Conservation (phyloP, 2,888 invertebrate species). For the Lucinisca nassula region DNA sequence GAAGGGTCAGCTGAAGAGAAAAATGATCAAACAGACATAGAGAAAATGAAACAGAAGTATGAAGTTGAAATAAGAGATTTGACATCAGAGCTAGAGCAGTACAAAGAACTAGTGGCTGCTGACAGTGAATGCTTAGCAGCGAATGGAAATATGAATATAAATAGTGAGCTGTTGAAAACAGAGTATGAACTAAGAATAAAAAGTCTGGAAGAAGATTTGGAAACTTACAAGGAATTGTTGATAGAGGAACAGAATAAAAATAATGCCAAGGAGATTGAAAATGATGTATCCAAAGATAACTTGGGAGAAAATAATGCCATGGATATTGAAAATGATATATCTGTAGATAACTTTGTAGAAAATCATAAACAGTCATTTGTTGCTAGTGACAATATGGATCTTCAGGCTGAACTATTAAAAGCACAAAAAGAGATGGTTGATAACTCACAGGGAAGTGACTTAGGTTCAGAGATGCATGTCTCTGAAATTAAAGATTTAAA, state of each 20-base stretch:
- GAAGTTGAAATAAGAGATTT: not conserved
- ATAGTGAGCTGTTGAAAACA: slow-evolving; percentile 1
- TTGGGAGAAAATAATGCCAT: not conserved
- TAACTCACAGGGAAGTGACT: not conserved
- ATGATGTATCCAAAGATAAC: not conserved
- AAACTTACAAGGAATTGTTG: not conserved
- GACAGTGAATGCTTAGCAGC: not conserved
- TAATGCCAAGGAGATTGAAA: not conserved
- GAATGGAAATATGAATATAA: not conserved
- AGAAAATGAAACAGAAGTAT: not conserved
- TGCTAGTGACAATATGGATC: not conserved
- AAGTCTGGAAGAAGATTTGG: not conserved
- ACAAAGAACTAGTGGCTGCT: not conserved
- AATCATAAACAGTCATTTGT: no score
- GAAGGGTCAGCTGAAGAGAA: not conserved
- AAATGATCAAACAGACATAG: not conserved
- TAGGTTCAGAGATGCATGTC: slow-evolving; percentile 40
- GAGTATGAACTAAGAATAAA: slow-evolving; percentile 9
- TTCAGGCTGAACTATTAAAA: not conserved
- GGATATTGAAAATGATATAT: not conserved
- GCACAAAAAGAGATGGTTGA: not conserved
- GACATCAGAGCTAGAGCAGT: not conserved
- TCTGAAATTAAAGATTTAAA: slow-evolving; percentile 52
- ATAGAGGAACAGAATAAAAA: not conserved
- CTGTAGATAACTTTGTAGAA: not conserved